Conservation (phyloP, 2,113 vertebrate species). For the Thymallus thymallus region DNA sequence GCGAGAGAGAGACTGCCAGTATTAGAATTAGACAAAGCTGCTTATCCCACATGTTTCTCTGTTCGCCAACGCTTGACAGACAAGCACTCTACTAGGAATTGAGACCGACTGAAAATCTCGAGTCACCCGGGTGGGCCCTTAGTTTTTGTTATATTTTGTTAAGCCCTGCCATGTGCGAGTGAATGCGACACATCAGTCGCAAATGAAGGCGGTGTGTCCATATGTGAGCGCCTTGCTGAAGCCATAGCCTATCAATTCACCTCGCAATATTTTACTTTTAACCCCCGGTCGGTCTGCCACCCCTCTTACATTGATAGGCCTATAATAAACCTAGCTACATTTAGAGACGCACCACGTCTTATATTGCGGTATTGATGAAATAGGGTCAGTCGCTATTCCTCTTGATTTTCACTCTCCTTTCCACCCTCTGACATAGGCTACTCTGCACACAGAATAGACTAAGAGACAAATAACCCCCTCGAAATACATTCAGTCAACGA, state of each 20-base stretch:
- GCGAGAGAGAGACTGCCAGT: slow-evolving; percentile 42
- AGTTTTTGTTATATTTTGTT: too few species aligned
- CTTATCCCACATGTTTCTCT: slow-evolving; percentile 57
- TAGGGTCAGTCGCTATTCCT: neutral
- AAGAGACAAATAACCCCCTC: too few species aligned
- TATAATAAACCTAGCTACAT: too few species aligned
- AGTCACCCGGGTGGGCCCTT: neutral
- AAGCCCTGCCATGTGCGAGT: slow-evolving; percentile 4
- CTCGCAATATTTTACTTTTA: neutral
- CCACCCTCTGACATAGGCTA: neutral
- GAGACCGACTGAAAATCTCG: neutral
- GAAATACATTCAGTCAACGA: too few species aligned
- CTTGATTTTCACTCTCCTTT: neutral
- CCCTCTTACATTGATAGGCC: too few species aligned
- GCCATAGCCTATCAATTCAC: neutral
- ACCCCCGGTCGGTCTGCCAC: too few species aligned
- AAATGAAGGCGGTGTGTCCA: neutral
- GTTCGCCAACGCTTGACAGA: slow-evolving; percentile 16
- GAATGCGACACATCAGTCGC: slow-evolving; percentile 25
- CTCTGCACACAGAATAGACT: too few species aligned
- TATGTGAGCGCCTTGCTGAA: neutral
- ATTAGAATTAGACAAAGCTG: slow-evolving; percentile 74
- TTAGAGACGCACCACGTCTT: neutral
- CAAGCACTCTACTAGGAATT: neutral
- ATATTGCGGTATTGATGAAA: neutral